phyloP scores from a whole-genome alignment of 2,888 invertebrate species.

The Harpagoxenus sublaevis region DNA sequence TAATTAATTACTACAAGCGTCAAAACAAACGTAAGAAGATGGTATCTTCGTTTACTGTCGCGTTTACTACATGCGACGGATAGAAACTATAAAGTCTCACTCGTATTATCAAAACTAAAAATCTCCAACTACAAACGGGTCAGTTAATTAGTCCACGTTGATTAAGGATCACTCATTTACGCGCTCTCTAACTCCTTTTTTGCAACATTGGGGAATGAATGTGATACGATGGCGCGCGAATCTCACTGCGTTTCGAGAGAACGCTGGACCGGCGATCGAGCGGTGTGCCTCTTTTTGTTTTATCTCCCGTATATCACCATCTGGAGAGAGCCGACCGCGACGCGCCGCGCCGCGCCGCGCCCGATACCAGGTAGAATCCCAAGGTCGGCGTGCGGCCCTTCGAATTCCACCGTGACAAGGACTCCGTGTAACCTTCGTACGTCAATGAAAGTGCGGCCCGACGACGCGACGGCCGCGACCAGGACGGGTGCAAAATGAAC shows the following conservation, averaged over 20 bases:
- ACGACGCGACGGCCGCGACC: constrained; percentile 19
- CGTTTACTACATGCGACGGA: background rate
- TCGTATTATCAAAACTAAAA: background rate
- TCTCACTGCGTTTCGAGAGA: background rate
- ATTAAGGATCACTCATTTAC: background rate
- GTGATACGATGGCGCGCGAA: constrained; percentile 11
- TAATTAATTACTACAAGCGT: background rate
- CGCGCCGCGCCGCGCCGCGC: background rate
- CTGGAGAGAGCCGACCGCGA: constrained; percentile 70
- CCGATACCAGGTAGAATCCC: constrained; percentile 75
- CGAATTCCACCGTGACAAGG: constrained; percentile 75
- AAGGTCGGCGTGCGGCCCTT: constrained; percentile 74
- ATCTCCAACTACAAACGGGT: background rate
- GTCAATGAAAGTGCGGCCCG: constrained; percentile 62
- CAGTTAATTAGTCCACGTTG: background rate
- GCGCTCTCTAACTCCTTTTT: background rate
- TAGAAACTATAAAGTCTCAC: background rate
- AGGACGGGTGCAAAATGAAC: background rate
- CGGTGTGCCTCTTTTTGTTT: constrained; percentile 71
- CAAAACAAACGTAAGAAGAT: background rate
- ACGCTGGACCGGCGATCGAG: constrained; percentile 58
- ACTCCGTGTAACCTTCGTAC: constrained; percentile 70
- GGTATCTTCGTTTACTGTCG: background rate
- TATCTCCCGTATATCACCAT: constrained; percentile 73
- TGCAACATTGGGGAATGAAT: constrained; percentile 11